Evolutionary conservation across 2,797 vertebrate species (phyloP).

Genomic region (Tapirus indicus): DNA sequence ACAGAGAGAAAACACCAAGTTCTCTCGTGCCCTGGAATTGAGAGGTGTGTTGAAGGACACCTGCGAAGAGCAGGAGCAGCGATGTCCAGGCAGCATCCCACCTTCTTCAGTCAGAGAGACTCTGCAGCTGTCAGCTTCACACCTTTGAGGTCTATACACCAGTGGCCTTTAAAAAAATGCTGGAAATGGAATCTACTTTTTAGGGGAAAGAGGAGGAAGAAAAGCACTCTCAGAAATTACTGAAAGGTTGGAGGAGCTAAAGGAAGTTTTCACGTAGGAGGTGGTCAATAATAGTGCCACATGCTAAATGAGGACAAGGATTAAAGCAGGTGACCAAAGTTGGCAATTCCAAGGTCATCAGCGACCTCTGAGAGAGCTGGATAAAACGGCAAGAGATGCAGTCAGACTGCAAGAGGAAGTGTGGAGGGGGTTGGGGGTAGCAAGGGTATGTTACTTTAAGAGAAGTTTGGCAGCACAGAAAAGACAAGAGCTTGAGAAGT

Average conservation of each 20-base stretch:
- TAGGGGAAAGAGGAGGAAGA: neutral
- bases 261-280: neutral
- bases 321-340: neutral
- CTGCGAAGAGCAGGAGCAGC: neutral
- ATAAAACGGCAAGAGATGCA: neutral
- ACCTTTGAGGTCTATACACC: neutral
- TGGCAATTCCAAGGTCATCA: neutral
- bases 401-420: neutral
- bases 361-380: neutral
- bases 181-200: slow-evolving; percentile 2
- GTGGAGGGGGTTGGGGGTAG: neutral
- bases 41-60: neutral
- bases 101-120: neutral
- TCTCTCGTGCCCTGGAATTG: neutral
- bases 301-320: neutral
- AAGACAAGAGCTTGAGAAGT: neutral
- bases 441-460: neutral
- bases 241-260: neutral
- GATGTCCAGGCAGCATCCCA: neutral
- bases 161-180: neutral
- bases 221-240: neutral
- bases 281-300: neutral
- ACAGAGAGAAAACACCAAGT: neutral
- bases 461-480: neutral
- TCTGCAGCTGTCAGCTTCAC: neutral